Conservation (phyloP, 2,888 invertebrate species). For the Agonopterix arenella region DNA sequence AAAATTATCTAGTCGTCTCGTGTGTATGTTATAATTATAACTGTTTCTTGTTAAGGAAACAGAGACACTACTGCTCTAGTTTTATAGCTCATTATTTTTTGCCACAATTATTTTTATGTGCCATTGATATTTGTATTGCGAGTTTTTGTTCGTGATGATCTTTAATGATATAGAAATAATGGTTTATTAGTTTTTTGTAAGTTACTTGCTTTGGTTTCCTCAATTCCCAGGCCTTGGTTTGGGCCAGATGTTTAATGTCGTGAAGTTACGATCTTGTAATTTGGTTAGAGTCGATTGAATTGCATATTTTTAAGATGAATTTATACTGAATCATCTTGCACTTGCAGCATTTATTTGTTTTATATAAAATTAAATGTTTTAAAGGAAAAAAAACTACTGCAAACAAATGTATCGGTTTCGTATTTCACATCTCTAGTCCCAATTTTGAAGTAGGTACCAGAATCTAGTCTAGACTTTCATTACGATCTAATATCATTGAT, state of each 20-base stretch:
- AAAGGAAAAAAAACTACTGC: too few species aligned
- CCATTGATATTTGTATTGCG: constrained; percentile 34
- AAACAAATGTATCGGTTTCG: too few species aligned
- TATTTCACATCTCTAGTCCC: too few species aligned
- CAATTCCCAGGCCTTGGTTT: constrained; percentile 60
- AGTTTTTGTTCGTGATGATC: constrained; percentile 42
- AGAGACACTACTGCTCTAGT: constrained; percentile 33
- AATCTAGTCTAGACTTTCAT: too few species aligned
- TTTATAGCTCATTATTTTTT: constrained; percentile 39
- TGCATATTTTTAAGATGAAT: too few species aligned
- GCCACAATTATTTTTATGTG: constrained; percentile 26
- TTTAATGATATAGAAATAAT: constrained; percentile 58
- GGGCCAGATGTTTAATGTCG: constrained; percentile 53
- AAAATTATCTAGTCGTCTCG: too few species aligned
- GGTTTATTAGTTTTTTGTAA: constrained; percentile 49
- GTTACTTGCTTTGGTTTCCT: constrained; percentile 49
- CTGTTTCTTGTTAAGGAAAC: constrained; percentile 50
- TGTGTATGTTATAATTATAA: constrained; percentile 34
- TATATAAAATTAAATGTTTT: too few species aligned
- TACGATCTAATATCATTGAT: too few species aligned
- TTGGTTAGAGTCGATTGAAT: constrained; percentile 22
- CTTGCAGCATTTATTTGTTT: too few species aligned
- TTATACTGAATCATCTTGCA: too few species aligned
- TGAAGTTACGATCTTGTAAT: constrained; percentile 35
- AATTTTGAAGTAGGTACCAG: too few species aligned